Evolutionary conservation across 2,888 invertebrate genomes (phyloP), one percentile per base, ranked within the genome.

Genomic region (Lamellibrachia satsuma): DNA sequence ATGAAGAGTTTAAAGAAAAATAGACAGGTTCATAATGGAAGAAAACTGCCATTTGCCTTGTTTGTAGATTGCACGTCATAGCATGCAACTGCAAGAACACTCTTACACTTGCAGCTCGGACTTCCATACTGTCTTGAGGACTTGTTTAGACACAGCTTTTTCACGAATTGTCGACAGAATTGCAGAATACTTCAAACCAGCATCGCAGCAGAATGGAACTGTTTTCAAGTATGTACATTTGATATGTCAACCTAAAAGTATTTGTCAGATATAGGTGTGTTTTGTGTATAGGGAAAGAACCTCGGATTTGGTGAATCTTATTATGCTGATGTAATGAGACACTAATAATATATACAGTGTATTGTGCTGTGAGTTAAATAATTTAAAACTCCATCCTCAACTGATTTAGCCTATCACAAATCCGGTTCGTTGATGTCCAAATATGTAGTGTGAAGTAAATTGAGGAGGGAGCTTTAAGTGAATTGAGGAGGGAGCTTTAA

Each of bases 71-170:
- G 60, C 9, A 55, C 22, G 60, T 60, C 60, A 11, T 15, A 60
- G 60, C 60, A 60, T 15, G 1, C 22, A 11, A 60, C 15, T 15
- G 15, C 9, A 15, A 22, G 4, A 9, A 7, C 60, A 1, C 15
- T 15, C 60, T 60, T 60, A 9, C 15, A 75, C 2, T 94, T 93
- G 1, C 93, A 94, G 95, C 96, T 98, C 98, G 94, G 99, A 99
- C 97, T 98, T 98, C 27, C 97, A 97, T 93, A 97, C 97, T 55
- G 97, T 99, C 90, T 97, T 98, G 91, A 97, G 97, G 94, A 98
- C 98, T 57, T 98, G 98, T 95, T 97, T 98, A 7, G 98, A 98
- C 95, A 97, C 98, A 93, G 98, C 98, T 90, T 98, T 98, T 96
- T 97, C 98, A 7, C 97, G 98, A 92, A 97, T 98, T 90, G 97